Conservation (phyloP, 2,797 vertebrate species). For the Lepilemur ruficaudatus region DNA sequence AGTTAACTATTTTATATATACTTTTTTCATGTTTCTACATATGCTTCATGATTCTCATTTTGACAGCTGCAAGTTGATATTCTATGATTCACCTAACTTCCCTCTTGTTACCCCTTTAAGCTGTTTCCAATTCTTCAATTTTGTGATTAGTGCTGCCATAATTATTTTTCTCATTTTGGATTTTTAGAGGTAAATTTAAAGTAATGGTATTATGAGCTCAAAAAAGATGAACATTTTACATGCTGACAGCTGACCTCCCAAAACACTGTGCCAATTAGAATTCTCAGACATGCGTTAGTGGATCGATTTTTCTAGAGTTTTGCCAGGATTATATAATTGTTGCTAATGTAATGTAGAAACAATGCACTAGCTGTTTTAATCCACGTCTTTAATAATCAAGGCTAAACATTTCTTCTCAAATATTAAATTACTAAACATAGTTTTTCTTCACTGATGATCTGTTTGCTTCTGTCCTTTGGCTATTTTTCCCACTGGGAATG, state of each 20-base stretch:
- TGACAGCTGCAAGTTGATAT: background rate
- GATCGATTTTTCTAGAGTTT: background rate
- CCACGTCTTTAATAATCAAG: background rate
- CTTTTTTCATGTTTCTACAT: background rate
- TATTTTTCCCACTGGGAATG: background rate
- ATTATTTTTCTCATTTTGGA: background rate
- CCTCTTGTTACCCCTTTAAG: background rate
- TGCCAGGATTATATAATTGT: background rate
- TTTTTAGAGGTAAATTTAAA: constrained; percentile 27
- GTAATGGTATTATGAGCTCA: background rate
- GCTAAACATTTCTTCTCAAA: background rate
- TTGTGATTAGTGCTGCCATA: background rate
- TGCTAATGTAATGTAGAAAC: background rate
- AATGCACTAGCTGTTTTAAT: constrained; percentile 17
- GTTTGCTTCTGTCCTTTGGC: background rate
- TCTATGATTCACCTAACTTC: background rate
- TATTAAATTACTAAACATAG: background rate
- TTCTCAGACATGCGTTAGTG: background rate
- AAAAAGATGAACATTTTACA: background rate
- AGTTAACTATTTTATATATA: background rate
- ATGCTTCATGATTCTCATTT: background rate
- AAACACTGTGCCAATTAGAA: background rate
- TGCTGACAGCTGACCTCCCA: background rate
- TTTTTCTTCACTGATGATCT: background rate
- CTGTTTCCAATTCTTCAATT: background rate